These are phyloP conservation scores for Pristionchus fissidentatus DNA, from an alignment of 2,888 invertebrate genomes.

Conservation along the genomic window DNA sequence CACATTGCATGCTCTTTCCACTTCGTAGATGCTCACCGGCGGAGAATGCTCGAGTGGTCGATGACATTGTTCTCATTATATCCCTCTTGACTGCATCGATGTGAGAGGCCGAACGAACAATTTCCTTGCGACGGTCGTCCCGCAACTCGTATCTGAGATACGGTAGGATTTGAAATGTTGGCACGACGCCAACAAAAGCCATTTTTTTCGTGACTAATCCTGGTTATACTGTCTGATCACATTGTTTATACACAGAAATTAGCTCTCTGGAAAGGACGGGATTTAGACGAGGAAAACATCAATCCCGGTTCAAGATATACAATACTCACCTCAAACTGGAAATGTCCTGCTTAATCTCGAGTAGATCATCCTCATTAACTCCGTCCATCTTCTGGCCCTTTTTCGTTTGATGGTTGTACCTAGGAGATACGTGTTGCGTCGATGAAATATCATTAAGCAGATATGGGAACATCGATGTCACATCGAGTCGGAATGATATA, in stretches of 20 bases:
- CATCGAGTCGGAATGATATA: no score
- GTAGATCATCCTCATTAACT: conserved; percentile 79
- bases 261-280: neutral
- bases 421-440: conserved; percentile 48
- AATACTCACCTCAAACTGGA: conserved; percentile 78
- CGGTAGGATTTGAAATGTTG: neutral
- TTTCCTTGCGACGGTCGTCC: conserved; percentile 79
- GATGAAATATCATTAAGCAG: no score
- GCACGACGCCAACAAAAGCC: neutral
- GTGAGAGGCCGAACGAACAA: conserved; percentile 77
- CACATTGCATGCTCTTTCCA: no score
- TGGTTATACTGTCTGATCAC: conserved; percentile 68
- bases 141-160: conserved; percentile 78
- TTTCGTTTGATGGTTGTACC: conserved; percentile 76
- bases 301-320: no score
- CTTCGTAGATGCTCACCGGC: no score
- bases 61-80: conserved; percentile 76
- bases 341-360: conserved; percentile 80
- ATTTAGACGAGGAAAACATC: neutral
- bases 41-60: conserved; percentile 50
- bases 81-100: conserved; percentile 78
- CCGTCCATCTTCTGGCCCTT: conserved; percentile 79
- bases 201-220: no score
- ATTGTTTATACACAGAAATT: conserved; percentile 71
- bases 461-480: no score